A percentile compares a stretch with the other conserved stretches of the same genome.
Conservation (phyloP, 2,888 invertebrate species). For the Idaea biselata region DNA sequence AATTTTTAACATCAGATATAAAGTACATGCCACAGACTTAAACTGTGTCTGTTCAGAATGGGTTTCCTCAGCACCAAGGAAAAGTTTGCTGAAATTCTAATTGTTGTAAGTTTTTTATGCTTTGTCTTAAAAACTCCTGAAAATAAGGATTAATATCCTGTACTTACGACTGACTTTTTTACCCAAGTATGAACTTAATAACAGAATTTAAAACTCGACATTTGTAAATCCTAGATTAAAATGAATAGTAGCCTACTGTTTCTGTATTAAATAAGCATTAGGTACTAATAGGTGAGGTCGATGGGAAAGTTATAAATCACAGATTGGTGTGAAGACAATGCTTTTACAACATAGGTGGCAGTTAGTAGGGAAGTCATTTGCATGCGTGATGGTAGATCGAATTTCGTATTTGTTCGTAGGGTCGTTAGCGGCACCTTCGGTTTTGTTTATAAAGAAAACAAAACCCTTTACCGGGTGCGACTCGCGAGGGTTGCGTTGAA, state of each 20-base stretch:
- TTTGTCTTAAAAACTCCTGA: constrained; percentile 18
- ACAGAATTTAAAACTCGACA: constrained; percentile 17
- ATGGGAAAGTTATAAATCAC: constrained; percentile 41
- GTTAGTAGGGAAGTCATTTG: constrained; percentile 65
- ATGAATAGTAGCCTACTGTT: neutral
- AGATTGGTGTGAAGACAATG: constrained; percentile 67
- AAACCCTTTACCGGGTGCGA: constrained; percentile 61
- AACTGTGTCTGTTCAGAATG: neutral
- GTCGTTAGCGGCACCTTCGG: constrained; percentile 78
- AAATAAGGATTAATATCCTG: too few species aligned
- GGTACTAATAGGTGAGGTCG: constrained; percentile 30
- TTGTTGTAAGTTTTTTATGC: neutral
- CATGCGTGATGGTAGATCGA: constrained; percentile 79
- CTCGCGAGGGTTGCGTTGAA: constrained; percentile 40
- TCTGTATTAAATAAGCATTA: constrained; percentile 21
- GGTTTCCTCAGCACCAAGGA: neutral
- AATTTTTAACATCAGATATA: neutral
- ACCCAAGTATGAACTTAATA: too few species aligned
- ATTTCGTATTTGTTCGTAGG: constrained; percentile 79
- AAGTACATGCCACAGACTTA: neutral
- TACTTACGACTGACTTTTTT: too few species aligned
- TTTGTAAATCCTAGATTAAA: constrained; percentile 32
- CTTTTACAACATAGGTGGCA: constrained; percentile 49
- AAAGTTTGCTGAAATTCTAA: neutral
- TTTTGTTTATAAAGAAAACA: constrained; percentile 79